Conservation (phyloP, 2,797 vertebrate genomes). For the Premnoplex brunnescens region DNA sequence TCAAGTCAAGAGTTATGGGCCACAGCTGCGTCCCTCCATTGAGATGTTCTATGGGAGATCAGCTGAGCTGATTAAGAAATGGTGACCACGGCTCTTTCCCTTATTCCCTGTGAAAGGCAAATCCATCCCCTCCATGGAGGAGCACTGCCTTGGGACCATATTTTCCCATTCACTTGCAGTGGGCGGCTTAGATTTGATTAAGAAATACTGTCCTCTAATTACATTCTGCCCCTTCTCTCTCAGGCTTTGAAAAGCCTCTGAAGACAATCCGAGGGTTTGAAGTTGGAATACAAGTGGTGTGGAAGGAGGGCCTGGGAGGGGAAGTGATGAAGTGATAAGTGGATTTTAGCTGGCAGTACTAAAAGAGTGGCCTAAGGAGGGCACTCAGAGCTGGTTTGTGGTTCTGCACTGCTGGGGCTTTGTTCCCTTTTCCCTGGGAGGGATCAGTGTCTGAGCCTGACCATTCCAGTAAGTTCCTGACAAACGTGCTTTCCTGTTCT, state of each 20-base stretch:
- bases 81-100: neutral
- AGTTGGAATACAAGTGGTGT: neutral
- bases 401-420: neutral
- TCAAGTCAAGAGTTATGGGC: slow-evolving; percentile 41
- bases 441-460: neutral
- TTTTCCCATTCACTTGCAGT: slow-evolving; percentile 16
- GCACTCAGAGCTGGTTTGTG: neutral
- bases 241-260: slow-evolving; percentile 20
- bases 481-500: neutral
- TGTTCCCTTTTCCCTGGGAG: neutral
- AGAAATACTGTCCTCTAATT: slow-evolving; percentile 16
- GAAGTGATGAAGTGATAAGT: neutral
- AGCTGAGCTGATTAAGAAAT: slow-evolving; percentile 34
- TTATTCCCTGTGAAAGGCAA: slow-evolving; percentile 7
- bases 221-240: neutral
- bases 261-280: neutral
- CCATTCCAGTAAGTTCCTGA: neutral
- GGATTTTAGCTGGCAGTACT: neutral
- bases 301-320: neutral
- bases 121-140: neutral
- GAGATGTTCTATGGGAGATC: slow-evolving; percentile 23
- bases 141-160: neutral
- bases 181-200: slow-evolving; percentile 15
- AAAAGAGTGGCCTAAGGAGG: neutral
- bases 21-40: slow-evolving; percentile 7